Conservation (phyloP, 2,113 vertebrate species). For the Ibidorhyncha struthersii region DNA sequence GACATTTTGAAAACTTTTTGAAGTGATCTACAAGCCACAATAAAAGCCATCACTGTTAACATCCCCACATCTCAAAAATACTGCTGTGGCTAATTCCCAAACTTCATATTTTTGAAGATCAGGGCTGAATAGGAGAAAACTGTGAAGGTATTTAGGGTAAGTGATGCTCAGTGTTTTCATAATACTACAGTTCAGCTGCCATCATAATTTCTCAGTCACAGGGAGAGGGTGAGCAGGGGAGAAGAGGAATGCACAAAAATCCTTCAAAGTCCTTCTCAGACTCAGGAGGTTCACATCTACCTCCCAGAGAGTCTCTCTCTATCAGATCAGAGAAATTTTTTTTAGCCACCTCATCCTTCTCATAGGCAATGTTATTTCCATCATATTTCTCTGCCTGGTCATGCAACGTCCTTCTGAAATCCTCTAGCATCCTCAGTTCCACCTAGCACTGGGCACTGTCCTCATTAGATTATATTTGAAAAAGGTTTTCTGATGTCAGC, state of each 20-base stretch:
- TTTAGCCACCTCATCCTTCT: background rate
- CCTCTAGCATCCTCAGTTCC: background rate
- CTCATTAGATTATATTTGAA: background rate
- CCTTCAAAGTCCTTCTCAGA: background rate
- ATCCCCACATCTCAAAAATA: background rate
- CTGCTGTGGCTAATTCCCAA: background rate
- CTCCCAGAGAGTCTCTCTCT: background rate
- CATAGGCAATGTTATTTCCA: background rate
- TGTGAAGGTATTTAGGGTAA: background rate
- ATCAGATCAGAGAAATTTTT: background rate
- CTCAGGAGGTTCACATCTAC: background rate
- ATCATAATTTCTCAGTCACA: background rate
- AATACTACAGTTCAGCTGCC: background rate
- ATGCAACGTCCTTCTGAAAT: background rate
- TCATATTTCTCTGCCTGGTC: background rate
- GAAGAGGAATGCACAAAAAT: background rate
- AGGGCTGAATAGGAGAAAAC: background rate
- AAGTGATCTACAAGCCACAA: background rate
- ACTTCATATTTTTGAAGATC: background rate
- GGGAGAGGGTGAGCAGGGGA: fast-evolving
- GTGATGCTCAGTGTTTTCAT: background rate
- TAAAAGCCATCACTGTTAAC: background rate
- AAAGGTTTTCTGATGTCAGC: background rate
- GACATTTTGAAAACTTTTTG: background rate
- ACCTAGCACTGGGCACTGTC: background rate